Base-by-base conservation (phyloP, 2,888 invertebrate species). In the Celastrina argiolus region DNA sequence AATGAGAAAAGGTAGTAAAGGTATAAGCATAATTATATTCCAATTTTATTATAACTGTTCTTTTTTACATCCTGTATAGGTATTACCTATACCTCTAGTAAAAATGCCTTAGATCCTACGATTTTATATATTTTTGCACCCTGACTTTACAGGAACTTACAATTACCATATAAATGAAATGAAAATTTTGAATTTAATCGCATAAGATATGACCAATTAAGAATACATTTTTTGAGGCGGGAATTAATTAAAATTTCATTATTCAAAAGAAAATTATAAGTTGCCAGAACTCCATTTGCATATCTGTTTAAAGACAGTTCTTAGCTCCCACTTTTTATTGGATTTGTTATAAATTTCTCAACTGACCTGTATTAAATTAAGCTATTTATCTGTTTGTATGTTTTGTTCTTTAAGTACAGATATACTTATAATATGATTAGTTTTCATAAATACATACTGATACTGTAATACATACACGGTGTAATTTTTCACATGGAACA, bases 221-320 rank as follows among this genome's bases (percentile, higher is more conserved):
- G 59, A 12, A 14, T 71, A 70, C 67, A 68, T 71, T 73, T 71
- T 70, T 73, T 72, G 70, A 74, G 73, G 69, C 69, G 66, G 58
- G 68, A 68, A 72, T 72, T 74, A 74, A 76, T 75, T 76, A 74
- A 74, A 75, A 74, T 73, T 74, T 74, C 71, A 74, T 74, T 75
- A 76, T 73, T 74, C 72, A 70, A 73, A 72, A 74, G 73, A 71
- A 74, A 72, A 74, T 74, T 74, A 73, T 71, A 74, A 74, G 72
- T 73, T 73, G 63, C 66, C 63, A 69, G 45, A 59, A 65, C 28
- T 65, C 63, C 67, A 75, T 75, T 75, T 74, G 73, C 74, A 74
- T 74, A 75, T 68, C 70, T 69, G 64, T 71, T 71, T 73, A 71
- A 73, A 72, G 69, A 69, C 69, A 71, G 66, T 67, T 67, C 68